Conservation (phyloP, 2,888 invertebrate genomes). For the Drosophila mercatorum region DNA sequence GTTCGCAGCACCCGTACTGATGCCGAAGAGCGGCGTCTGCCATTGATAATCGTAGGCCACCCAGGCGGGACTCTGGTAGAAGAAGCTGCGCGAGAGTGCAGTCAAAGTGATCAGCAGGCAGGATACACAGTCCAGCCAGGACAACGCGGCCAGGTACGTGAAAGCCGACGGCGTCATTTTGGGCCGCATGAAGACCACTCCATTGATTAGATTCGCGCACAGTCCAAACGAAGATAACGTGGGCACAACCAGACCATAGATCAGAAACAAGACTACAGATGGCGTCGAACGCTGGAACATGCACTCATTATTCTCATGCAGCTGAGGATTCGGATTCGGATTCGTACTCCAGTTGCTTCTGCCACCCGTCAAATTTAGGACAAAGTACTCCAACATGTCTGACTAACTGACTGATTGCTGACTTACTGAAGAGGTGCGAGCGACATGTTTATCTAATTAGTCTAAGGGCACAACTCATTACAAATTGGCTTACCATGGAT, state of each 20-base stretch:
- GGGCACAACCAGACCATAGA: constrained; percentile 81
- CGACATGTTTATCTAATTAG: constrained; percentile 73
- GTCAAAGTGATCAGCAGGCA: constrained; percentile 81
- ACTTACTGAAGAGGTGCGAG: constrained; percentile 35
- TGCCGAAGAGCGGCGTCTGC: constrained; percentile 82
- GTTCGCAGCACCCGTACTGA: constrained; percentile 83
- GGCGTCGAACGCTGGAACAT: constrained; percentile 64
- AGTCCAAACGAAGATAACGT: constrained; percentile 79
- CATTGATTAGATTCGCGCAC: constrained; percentile 82
- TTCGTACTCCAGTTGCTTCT: not conserved
- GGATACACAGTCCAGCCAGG: constrained; percentile 82
- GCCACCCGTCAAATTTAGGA: constrained; percentile 43
- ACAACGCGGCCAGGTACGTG: constrained; percentile 79
- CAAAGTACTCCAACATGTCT: constrained; percentile 49
- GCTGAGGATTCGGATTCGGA: not conserved
- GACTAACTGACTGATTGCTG: constrained; percentile 51
- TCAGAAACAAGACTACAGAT: constrained; percentile 50
- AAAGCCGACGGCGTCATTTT: constrained; percentile 84
- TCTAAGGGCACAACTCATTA: not conserved
- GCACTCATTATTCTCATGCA: constrained; percentile 55
- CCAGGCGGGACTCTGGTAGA: constrained; percentile 72
- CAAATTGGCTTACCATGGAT: not conserved
- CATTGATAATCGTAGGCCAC: constrained; percentile 79
- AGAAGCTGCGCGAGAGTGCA: constrained; percentile 79
- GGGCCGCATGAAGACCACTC: constrained; percentile 83